Evolutionary conservation across 1,140 invertebrate genomes (phyloP), one percentile per base, ranked within the genome.

Genomic region (Diuraphis noxia): DNA sequence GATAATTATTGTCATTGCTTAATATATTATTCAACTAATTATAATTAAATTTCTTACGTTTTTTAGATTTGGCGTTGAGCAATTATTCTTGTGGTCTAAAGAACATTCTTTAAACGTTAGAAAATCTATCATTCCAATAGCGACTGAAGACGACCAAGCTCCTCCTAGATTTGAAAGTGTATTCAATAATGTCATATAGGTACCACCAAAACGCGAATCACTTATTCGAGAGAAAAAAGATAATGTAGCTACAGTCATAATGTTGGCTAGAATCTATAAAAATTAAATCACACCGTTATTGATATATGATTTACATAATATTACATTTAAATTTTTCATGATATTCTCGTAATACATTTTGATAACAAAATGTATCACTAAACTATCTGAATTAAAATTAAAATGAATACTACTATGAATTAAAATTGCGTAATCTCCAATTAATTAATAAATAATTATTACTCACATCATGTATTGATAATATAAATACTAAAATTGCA

Each of bases 101-200:
- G 88, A 90, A 93, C 98, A 99, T 72, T 94, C 93, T 93, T 96
- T 97, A 93, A 95, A 96, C 0, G 98, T 99, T 4, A 99, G 94
- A 21, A 96, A 94, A 94, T 99, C 98, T 10, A 99, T 98, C 85
- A 98, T 95, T 96, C 97, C 99, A 6, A 99, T 95, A 1, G 98
- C 96, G 13, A 99, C 94, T 0, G 98, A 99, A 82, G 96, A 96
- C 1, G 99, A 98, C 99, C 99, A 99, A 93, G 99, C 99, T 21
- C 98, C 98, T 41, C 99, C 99, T 41, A 99, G 95, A 95, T 99
- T 99, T 49, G 96, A 96, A 21, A 99, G 94, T 0, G 99, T 99
- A 93, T 99, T 99, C 4, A 99, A 95, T 77, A 99, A 95, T 1
- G 99, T 99, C 99, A 99, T 99, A 94, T 99, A 99, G 0, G 99